Conservation (phyloP, 1,140 invertebrate species). For the Eueides isabella region DNA sequence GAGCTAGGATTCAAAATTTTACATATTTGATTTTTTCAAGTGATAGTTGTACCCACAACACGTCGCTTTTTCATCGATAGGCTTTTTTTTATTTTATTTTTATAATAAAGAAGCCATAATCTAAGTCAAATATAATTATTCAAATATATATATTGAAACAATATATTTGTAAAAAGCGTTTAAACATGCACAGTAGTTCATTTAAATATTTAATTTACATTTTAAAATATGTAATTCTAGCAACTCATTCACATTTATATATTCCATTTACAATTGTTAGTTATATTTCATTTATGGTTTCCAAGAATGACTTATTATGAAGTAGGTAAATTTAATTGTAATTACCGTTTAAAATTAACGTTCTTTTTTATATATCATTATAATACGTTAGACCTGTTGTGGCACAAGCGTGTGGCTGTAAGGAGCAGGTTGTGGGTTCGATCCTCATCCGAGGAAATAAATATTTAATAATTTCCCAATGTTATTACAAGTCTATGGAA, state of each 20-base stretch:
- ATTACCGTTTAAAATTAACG: background rate
- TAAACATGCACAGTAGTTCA: conserved; percentile 7
- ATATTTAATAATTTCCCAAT: no score
- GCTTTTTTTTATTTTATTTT: background rate
- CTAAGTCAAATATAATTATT: background rate
- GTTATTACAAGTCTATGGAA: no score
- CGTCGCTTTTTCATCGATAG: no score
- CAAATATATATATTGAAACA: background rate
- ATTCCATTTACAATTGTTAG: background rate
- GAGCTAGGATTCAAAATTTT: no score
- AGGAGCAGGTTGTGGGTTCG: no score
- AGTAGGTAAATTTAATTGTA: background rate
- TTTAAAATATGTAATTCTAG: conserved; percentile 6
- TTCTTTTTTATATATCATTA: no score
- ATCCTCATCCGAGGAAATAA: no score
- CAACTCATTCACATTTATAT: conserved; percentile 3
- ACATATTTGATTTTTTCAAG: no score
- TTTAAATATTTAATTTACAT: conserved; percentile 10
- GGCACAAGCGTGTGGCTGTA: no score
- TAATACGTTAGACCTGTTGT: no score
- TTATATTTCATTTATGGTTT: background rate
- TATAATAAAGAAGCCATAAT: background rate
- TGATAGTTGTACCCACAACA: no score
- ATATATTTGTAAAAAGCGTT: conserved; percentile 9
- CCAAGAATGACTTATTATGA: background rate